These are phyloP conservation scores for human (Homo sapiens) DNA, from an alignment of 2,113 vertebrate genomes.

Conservation along the genomic window GRCh38 chr16:17078001-17078500, in stretches of 20 bases:
- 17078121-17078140: not conserved
- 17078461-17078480: not conserved
- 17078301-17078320: not conserved
- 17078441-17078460: not conserved
- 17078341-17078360: not conserved
- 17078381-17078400: not conserved
- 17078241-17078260: not conserved
- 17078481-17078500: not conserved
- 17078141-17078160: fast-evolving
- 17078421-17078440: not conserved
- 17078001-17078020: not conserved
- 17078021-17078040: slow-evolving; percentile 6
- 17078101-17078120: not conserved
- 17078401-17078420: not conserved
- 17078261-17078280: not conserved
- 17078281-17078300: not conserved
- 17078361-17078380: not conserved
- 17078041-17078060: not conserved
- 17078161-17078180: fast-evolving
- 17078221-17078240: no score
- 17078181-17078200: fast-evolving
- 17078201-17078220: no score
- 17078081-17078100: not conserved
- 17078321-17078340: not conserved
- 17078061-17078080: not conserved